Evolutionary conservation across 2,113 vertebrate genomes (phyloP), one percentile per base, ranked within the genome.

Genomic region (Phoenicopterus ruber): DNA sequence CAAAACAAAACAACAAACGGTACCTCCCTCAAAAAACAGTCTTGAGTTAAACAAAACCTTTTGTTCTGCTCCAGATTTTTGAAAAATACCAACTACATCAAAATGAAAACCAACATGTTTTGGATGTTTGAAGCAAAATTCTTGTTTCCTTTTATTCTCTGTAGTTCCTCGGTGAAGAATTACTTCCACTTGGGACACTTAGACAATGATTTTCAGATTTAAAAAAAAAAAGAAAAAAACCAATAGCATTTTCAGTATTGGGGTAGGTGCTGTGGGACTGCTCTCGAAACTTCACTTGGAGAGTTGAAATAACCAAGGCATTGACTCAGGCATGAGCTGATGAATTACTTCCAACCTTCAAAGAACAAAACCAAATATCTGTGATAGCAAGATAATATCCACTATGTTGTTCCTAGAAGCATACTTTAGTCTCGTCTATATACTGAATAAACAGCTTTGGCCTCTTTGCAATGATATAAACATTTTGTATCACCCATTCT

Each of bases 291-390:
- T 94, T 52, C n/a, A 24, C 24, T 67, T 65, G 50, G n/a, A 71
- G 42, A 90, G 28, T 0, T 70, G 63, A 47, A 82, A 86, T 38
- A 85, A 49, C 42, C 46, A 55, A 71, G 55, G 42, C 71, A 84
- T 38, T 86, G 92, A 88, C 61, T 86, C 72, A 29, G 46, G 42
- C 66, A 38, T 50, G 36, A 96, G 49, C 72, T 92, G 94, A 82
- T 70, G 44, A 82, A 74, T 94, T 88, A 66, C 62, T 80, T 94
- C 65, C 83, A 96, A 10, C 82, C 36, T 96, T 95, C 91, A 92
- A 97, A 91, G 84, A 95, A 89, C 55, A 89, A 94, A 95, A 67
- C 38, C 17, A 82, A 86, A 73, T 70, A 59, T 65, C 57, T 88
- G n/a, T 57, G 76, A 94, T 78, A 89, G 54, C 65, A 85, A 94